phyloP scores from a whole-genome alignment of 2,888 invertebrate species.

The Agonopterix arenella region DNA sequence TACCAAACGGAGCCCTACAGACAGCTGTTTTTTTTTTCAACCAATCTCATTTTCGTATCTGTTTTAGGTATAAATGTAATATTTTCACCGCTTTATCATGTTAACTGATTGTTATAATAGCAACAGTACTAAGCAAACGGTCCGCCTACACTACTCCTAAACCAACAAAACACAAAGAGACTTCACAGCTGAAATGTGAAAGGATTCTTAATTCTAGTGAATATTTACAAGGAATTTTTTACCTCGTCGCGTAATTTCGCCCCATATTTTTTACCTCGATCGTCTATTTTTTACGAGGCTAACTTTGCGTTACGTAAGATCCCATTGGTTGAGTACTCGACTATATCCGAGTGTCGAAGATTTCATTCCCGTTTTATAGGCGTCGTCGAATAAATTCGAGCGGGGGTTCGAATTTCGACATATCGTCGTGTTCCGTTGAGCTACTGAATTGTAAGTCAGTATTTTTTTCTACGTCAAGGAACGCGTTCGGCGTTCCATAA shows the following conservation, averaged over 20 bases:
- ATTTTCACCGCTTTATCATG: no score
- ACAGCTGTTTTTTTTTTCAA: no score
- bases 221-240: slow-evolving; percentile 7
- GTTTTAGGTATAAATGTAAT: no score
- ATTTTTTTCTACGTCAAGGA: slow-evolving; percentile 3
- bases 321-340: slow-evolving; percentile 10
- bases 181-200: not conserved
- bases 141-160: no score
- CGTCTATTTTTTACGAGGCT: slow-evolving; percentile 19
- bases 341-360: slow-evolving; percentile 23
- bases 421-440: slow-evolving; percentile 8
- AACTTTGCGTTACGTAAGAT: slow-evolving; percentile 19
- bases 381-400: slow-evolving; percentile 30
- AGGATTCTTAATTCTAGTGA: not conserved
- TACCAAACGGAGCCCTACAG: no score
- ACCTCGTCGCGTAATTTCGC: slow-evolving; percentile 12
- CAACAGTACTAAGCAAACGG: no score
- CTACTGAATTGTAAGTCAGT: slow-evolving; percentile 10
- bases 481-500: no score
- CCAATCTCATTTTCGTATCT: no score
- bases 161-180: no score
- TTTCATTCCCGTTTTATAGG: slow-evolving; percentile 31
- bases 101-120: no score
- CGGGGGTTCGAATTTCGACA: slow-evolving; percentile 10
- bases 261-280: slow-evolving; percentile 19